Evolutionary conservation across 2,888 invertebrate genomes (phyloP), one percentile per base, ranked within the genome.

Genomic region (Cosmia trapezina): DNA sequence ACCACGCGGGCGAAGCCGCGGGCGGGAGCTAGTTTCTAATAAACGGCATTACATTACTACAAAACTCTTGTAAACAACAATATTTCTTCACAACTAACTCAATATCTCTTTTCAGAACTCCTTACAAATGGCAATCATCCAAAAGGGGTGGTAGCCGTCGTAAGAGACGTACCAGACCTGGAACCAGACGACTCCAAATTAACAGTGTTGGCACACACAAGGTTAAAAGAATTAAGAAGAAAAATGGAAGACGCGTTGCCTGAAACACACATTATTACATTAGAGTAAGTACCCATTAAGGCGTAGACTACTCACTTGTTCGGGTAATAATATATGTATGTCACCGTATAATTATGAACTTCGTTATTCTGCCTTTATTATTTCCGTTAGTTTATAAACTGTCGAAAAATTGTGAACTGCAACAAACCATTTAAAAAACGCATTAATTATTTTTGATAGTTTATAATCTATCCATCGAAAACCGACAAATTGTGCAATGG

Each of bases 241-340:
- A 95, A 91, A 83, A 83, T 97, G 9, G 94, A 95, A 87, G 92
- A 93, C 1, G 84, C 88, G 7, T 87, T 97, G 68, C 96, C 97
- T 2, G 90, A 94, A 17, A 94, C 93, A 51, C 96, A 97, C 85
- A 87, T 97, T 64, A 94, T 97, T 72, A 93, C 92, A 64, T 90
- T 97, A 78, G 96, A 96, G 93, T 96, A 87, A 95, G 96, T 95
- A 59, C 11, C 12, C 2, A 54, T n/a, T 37, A 28, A 28, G 28
- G 28, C 28, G 3, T 28, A n/a, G n/a, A 28, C 28, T 28, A 28
- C 28, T 28, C 28, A 28, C 28, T 28, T 28, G 28, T 28, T 28
- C 28, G 28, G 28, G 28, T 28, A 28, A 1, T 28, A 2, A 28
- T 28, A 28, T 28, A 28, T 28, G 28, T 28, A 28, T 28, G 28